Percentiles rank a stretch among this genome's conserved stretches.
Conservation (phyloP, 2,113 vertebrate species). For the Glaucomys volans region DNA sequence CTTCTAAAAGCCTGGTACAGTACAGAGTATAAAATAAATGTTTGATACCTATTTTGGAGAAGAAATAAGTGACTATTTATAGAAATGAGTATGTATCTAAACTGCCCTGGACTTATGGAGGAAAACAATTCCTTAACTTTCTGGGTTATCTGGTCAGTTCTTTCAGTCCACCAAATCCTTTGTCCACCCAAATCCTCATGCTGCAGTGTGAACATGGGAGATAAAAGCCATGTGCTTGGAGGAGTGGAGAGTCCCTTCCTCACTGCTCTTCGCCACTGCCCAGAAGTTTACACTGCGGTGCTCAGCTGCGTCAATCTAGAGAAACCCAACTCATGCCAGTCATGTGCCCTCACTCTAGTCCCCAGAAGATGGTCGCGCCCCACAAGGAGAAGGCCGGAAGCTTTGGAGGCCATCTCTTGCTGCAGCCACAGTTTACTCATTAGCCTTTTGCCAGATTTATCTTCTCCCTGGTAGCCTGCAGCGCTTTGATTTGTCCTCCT, state of each 20-base stretch:
- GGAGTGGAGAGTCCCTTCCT: background rate
- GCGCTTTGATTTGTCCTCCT: constrained; percentile 85
- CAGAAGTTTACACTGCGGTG: background rate
- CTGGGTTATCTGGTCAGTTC: background rate
- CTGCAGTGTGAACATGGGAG: too few relatives aligned
- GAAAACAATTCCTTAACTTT: background rate
- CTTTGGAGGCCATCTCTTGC: constrained; percentile 29
- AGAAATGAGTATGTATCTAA: background rate
- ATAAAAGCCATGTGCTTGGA: background rate
- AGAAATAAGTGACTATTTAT: background rate
- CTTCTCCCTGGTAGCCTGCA: constrained; percentile 79
- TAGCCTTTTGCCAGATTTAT: constrained; percentile 77
- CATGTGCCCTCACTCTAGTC: background rate
- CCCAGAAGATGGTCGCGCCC: background rate
- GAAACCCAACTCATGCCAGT: background rate
- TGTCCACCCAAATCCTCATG: too few relatives aligned
- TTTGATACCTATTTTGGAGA: background rate
- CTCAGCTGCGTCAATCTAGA: background rate
- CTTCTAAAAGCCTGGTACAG: background rate
- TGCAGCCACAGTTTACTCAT: constrained; percentile 50
- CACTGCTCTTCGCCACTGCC: background rate
- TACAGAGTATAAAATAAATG: background rate
- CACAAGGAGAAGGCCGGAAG: constrained; percentile 6
- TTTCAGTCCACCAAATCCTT: background rate
- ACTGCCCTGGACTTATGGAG: background rate